Evolutionary conservation across 2,888 invertebrate genomes (phyloP).

Genomic region (Drosophila neutralis): DNA sequence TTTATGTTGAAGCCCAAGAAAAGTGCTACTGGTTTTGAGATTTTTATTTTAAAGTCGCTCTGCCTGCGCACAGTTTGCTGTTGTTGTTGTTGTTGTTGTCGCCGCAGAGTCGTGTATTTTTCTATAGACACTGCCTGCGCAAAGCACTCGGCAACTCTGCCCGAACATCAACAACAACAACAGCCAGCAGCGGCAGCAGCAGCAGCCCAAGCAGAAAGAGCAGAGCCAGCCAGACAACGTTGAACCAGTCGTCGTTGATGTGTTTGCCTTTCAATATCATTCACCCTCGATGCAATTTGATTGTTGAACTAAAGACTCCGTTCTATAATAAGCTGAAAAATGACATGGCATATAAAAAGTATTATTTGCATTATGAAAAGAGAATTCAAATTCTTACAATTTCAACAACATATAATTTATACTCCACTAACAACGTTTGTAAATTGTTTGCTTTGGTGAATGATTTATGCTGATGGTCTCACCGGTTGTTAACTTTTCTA

Average conservation of each 20-base stretch:
- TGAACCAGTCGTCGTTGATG: slow-evolving; percentile 66
- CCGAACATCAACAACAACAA: slow-evolving; percentile 47
- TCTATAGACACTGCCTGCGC: slow-evolving; percentile 52
- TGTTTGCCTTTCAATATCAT: slow-evolving; percentile 73
- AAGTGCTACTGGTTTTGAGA: slow-evolving; percentile 82
- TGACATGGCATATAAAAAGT: neutral
- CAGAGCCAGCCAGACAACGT: slow-evolving; percentile 58
- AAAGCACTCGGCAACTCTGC: slow-evolving; percentile 64
- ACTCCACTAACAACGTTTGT: neutral
- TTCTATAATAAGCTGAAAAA: neutral
- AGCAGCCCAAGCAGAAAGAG: slow-evolving; percentile 45
- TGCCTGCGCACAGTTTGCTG: slow-evolving; percentile 9
- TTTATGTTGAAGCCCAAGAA: slow-evolving; percentile 69
- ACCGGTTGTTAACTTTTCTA: slow-evolving; percentile 58
- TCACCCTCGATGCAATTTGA: slow-evolving; percentile 39
- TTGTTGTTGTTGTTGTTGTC: slow-evolving; percentile 10
- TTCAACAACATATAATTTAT: neutral
- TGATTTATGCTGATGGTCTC: slow-evolving; percentile 31
- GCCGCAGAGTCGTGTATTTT: slow-evolving; percentile 56
- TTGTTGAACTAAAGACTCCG: slow-evolving; percentile 5
- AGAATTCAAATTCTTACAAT: neutral
- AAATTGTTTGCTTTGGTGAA: slow-evolving; percentile 22
- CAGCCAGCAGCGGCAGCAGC: slow-evolving; percentile 35
- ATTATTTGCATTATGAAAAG: neutral
- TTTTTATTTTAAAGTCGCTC: slow-evolving; percentile 57